Conservation (phyloP, 2,888 invertebrate species). For the Athalia rosae region DNA sequence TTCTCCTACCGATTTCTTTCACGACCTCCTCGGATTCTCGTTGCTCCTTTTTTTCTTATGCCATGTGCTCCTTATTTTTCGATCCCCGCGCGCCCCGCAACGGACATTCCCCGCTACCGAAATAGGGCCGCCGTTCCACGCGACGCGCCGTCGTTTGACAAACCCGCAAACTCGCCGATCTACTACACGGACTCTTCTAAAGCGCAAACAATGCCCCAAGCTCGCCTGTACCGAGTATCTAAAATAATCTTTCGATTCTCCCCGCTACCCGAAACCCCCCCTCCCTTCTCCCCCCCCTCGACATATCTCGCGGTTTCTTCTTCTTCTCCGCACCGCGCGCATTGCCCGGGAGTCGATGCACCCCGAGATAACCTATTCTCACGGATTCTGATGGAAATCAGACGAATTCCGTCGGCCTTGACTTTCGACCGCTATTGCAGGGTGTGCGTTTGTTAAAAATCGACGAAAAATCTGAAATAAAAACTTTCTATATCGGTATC, state of each 20-base stretch:
- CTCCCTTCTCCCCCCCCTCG: not conserved
- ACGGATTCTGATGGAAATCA: too few species aligned
- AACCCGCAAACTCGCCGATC: too few species aligned
- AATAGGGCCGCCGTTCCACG: constrained; percentile 26
- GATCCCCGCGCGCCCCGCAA: not conserved
- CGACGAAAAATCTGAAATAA: too few species aligned
- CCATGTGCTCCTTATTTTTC: not conserved
- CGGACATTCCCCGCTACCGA: constrained; percentile 22
- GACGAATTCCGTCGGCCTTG: not conserved
- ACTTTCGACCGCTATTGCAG: too few species aligned
- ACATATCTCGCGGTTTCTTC: too few species aligned
- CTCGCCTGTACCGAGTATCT: constrained; percentile 11
- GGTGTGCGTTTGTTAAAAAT: too few species aligned
- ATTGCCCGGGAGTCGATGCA: constrained; percentile 39
- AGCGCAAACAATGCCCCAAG: constrained; percentile 32
- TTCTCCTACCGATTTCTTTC: not conserved
- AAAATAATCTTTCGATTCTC: constrained; percentile 27
- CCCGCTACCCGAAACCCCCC: not conserved
- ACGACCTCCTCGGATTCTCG: too few species aligned
- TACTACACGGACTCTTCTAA: too few species aligned
- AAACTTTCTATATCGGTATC: too few species aligned
- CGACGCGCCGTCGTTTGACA: too few species aligned
- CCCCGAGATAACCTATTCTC: too few species aligned
- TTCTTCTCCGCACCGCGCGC: not conserved
- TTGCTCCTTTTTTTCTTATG: not conserved